phyloP scores from a whole-genome alignment of 2,113 vertebrate genomes.

The Scomber scombrus region DNA sequence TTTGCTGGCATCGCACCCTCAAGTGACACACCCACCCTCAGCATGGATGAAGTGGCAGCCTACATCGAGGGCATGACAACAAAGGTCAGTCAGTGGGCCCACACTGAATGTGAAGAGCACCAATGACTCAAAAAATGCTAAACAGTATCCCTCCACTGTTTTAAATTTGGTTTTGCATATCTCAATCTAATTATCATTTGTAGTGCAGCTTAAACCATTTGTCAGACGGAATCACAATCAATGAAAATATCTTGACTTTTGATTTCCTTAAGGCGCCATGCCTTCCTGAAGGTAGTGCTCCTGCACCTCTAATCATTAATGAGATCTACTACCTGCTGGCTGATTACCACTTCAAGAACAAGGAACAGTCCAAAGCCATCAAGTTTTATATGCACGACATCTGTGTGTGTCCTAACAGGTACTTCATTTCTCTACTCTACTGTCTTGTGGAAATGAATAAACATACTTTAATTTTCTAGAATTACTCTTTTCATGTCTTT shows the following conservation, averaged over 20 bases:
- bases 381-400: slow-evolving; percentile 99
- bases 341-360: slow-evolving; percentile 99
- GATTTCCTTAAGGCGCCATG: slow-evolving; percentile 86
- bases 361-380: slow-evolving; percentile 98
- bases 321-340: slow-evolving; percentile 97
- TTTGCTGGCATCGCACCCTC: slow-evolving; percentile 91
- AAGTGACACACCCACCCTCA: slow-evolving; percentile 88
- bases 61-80: slow-evolving; percentile 92
- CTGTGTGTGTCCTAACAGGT: slow-evolving; percentile 96
- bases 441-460: neutral
- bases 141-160: neutral
- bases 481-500: neutral
- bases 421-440: neutral
- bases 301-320: slow-evolving; percentile 90
- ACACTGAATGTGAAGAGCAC: neutral
- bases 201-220: neutral
- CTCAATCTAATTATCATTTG: neutral
- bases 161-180: neutral
- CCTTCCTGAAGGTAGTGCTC: slow-evolving; percentile 90
- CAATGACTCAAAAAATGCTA: slow-evolving; percentile 12
- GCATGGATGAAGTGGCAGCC: slow-evolving; percentile 91
- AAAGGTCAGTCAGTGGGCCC: slow-evolving; percentile 85
- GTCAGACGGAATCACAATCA: neutral
- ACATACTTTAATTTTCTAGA: neutral
- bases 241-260: slow-evolving; percentile 4